phyloP scores from a whole-genome alignment of 37 sponge, comb jelly and placozoan genomes.

The Chondrilla cf. caribensis region DNA sequence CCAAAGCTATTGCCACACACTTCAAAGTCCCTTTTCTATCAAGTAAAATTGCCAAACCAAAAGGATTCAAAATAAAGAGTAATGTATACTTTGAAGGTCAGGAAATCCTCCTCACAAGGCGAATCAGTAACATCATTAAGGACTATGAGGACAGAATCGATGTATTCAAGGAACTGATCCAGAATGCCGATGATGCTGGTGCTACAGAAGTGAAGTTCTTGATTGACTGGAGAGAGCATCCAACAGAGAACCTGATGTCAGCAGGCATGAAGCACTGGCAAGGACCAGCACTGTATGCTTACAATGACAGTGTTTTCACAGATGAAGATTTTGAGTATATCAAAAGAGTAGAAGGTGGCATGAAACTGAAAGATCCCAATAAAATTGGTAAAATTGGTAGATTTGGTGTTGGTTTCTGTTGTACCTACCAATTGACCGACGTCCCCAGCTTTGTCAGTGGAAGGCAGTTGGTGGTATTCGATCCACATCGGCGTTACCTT shows the following conservation, averaged over 20 bases:
- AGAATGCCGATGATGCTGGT: slow-evolving; percentile 88
- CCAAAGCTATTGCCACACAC: slow-evolving; percentile 23
- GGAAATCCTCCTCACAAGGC: slow-evolving; percentile 39
- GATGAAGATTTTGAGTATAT: slow-evolving; percentile 71
- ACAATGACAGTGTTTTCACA: slow-evolving; percentile 65
- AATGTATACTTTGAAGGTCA: no score
- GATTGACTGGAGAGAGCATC: slow-evolving; percentile 63
- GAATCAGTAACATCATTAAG: slow-evolving; percentile 49
- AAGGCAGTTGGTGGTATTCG: slow-evolving; percentile 63
- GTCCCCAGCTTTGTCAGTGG: slow-evolving; percentile 81
- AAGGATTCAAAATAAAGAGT: slow-evolving; percentile 17
- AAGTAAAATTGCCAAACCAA: slow-evolving; percentile 43
- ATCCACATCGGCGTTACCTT: slow-evolving; percentile 71
- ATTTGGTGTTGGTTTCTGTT: slow-evolving; percentile 80
- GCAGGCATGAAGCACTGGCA: slow-evolving; percentile 71
- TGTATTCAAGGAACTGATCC: slow-evolving; percentile 79
- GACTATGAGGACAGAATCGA: slow-evolving; percentile 60
- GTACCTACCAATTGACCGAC: slow-evolving; percentile 72
- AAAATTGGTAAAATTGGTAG: slow-evolving; percentile 81
- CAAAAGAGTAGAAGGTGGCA: slow-evolving; percentile 52
- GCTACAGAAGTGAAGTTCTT: slow-evolving; percentile 72
- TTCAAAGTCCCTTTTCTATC: slow-evolving; percentile 52
- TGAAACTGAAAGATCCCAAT: slow-evolving; percentile 57
- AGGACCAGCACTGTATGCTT: slow-evolving; percentile 75
- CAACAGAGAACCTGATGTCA: slow-evolving; percentile 23